These are phyloP conservation scores for Laterallus jamaicensis DNA, from an alignment of 2,113 vertebrate genomes.

Conservation along the genomic window DNA sequence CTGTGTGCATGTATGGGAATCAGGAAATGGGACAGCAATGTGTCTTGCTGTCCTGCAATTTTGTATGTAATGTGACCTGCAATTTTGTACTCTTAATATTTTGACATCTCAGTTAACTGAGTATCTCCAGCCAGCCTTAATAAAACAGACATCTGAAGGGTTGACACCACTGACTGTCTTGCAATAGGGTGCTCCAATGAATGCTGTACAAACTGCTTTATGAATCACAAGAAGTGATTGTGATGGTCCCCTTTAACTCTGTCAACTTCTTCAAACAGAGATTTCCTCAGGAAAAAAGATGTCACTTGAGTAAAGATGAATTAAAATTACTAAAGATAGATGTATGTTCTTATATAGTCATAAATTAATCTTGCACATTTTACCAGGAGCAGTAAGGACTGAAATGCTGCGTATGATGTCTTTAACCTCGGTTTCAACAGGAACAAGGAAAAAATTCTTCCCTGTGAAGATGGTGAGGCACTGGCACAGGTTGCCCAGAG, in stretches of 20 bases:
- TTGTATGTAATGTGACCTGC: background rate
- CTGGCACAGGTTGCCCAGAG: too few species aligned
- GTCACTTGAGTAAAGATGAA: background rate
- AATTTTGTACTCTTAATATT: background rate
- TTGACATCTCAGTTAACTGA: background rate
- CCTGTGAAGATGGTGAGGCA: too few species aligned
- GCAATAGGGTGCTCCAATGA: fast-evolving
- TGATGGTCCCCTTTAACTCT: background rate
- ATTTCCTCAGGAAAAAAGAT: background rate
- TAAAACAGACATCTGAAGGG: background rate
- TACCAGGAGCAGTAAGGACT: background rate
- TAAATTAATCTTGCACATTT: background rate
- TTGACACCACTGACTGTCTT: background rate
- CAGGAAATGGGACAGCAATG: background rate
- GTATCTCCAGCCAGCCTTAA: background rate
- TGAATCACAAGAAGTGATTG: too few species aligned
- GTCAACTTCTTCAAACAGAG: background rate
- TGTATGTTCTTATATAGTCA: background rate
- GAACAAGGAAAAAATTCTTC: too few species aligned
- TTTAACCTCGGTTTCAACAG: background rate
- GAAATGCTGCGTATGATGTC: background rate
- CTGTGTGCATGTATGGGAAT: background rate
- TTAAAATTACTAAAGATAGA: background rate
- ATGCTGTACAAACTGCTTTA: background rate
- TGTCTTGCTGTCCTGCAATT: background rate